phyloP scores from a whole-genome alignment of 2,797 vertebrate species.

The Brachyalestes nurse region DNA sequence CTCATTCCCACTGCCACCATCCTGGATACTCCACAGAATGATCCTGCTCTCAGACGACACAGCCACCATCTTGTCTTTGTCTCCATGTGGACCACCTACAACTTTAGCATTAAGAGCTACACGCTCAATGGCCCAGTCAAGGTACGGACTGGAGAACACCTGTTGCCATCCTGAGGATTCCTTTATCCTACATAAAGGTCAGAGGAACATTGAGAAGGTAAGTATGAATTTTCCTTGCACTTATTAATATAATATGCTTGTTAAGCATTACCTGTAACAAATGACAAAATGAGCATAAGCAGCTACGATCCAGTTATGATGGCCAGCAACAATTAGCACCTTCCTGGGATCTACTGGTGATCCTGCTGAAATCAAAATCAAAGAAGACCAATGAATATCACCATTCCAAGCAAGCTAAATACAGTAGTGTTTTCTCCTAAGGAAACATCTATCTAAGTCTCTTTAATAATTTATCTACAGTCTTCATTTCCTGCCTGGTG shows the following conservation, averaged over 20 bases:
- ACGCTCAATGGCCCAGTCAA: slow-evolving; percentile 93
- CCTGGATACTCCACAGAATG: slow-evolving; percentile 97
- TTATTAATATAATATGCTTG: background rate
- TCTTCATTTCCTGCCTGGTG: no score
- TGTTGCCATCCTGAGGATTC: slow-evolving; percentile 99
- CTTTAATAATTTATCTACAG: no score
- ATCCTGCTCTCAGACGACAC: slow-evolving; percentile 93
- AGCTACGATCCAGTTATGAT: slow-evolving; percentile 99
- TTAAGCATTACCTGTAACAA: slow-evolving; percentile 90
- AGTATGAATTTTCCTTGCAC: background rate
- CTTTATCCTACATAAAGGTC: slow-evolving; percentile 84
- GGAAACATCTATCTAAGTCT: no score
- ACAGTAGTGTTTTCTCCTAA: background rate
- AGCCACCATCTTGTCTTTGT: slow-evolving; percentile 99
- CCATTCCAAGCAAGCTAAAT: background rate
- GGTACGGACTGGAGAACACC: slow-evolving; percentile 94
- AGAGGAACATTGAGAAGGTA: background rate
- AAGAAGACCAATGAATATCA: background rate
- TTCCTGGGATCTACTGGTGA: slow-evolving; percentile 93
- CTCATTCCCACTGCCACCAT: slow-evolving; percentile 93
- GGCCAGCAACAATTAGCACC: slow-evolving; percentile 94
- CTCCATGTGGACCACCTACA: slow-evolving; percentile 95
- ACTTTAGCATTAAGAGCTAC: slow-evolving; percentile 97
- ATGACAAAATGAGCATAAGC: slow-evolving; percentile 98
- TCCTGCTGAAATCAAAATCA: slow-evolving; percentile 68